These are phyloP conservation scores for Chelon labrosus DNA, from an alignment of 2,797 vertebrate genomes.

Conservation along the genomic window DNA sequence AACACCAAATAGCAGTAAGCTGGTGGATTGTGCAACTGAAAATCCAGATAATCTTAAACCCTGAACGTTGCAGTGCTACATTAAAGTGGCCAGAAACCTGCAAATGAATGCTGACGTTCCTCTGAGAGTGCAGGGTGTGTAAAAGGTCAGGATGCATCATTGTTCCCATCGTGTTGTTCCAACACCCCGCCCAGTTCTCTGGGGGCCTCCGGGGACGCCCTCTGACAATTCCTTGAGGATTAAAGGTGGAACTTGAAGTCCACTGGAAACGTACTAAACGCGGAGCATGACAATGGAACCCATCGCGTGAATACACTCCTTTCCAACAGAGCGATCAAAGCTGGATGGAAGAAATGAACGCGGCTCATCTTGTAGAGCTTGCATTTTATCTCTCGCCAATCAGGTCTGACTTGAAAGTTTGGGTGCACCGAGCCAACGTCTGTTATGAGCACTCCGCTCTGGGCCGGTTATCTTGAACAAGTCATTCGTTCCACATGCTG, in stretches of 20 bases:
- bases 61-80: no score
- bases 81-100: no score
- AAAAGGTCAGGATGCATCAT: no score
- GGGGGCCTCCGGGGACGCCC: slow-evolving; percentile 3
- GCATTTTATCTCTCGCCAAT: slow-evolving; percentile 7
- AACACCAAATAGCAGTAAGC: no score
- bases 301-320: slow-evolving; percentile 32
- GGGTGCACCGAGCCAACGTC: slow-evolving; percentile 7
- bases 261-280: not conserved
- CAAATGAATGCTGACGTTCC: no score
- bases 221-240: slow-evolving; percentile 22
- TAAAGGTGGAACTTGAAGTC: not conserved
- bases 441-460: slow-evolving; percentile 7
- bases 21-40: no score
- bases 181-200: not conserved
- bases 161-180: no score
- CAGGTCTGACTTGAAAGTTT: slow-evolving; percentile 34
- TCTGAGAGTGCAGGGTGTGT: no score
- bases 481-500: not conserved
- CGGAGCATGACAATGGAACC: slow-evolving; percentile 12
- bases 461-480: slow-evolving; percentile 26
- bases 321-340: slow-evolving; percentile 26
- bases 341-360: not conserved
- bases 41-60: no score
- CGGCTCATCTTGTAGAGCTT: not conserved